Evolutionary conservation across 1,140 invertebrate species (phyloP).

Genomic region (Aplysia californica): DNA sequence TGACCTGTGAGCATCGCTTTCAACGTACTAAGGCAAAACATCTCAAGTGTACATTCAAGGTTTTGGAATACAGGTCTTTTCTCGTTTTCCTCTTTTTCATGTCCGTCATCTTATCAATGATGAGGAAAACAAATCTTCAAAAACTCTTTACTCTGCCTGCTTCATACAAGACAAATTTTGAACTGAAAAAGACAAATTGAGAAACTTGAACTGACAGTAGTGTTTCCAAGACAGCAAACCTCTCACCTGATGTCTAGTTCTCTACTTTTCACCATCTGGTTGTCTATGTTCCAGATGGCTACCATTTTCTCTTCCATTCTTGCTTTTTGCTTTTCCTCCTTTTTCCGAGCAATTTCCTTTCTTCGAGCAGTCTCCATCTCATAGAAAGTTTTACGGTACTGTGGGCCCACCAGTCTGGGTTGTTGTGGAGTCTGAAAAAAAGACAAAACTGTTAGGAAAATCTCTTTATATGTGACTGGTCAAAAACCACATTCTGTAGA

Average conservation of each 20-base stretch:
- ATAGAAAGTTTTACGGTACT: constrained; percentile 52
- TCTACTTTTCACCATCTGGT: constrained; percentile 44
- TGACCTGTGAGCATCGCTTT: too few relatives aligned
- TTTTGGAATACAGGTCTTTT: background rate
- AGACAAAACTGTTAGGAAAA: too few relatives aligned
- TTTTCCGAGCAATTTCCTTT: constrained; percentile 45
- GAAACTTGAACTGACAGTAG: too few relatives aligned
- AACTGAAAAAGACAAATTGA: too few relatives aligned
- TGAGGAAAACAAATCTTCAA: background rate
- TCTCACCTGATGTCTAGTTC: constrained; percentile 56
- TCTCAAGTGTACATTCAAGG: too few relatives aligned
- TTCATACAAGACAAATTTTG: background rate
- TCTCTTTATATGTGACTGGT: too few relatives aligned
- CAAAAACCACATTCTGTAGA: too few relatives aligned
- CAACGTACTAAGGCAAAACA: too few relatives aligned
- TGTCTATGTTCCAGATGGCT: constrained; percentile 62
- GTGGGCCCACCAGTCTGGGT: constrained; percentile 43
- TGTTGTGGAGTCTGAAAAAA: background rate
- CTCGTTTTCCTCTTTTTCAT: background rate
- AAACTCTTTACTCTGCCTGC: background rate
- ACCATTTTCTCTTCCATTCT: constrained; percentile 49
- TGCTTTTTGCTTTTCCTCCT: constrained; percentile 56
- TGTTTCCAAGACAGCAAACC: too few relatives aligned
- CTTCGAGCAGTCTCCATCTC: constrained; percentile 49
- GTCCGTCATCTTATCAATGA: background rate